Percentiles rank a stretch among this genome's conserved stretches.
Conservation (phyloP, 1,140 invertebrate species). For the Hypsibius dujardini region DNA sequence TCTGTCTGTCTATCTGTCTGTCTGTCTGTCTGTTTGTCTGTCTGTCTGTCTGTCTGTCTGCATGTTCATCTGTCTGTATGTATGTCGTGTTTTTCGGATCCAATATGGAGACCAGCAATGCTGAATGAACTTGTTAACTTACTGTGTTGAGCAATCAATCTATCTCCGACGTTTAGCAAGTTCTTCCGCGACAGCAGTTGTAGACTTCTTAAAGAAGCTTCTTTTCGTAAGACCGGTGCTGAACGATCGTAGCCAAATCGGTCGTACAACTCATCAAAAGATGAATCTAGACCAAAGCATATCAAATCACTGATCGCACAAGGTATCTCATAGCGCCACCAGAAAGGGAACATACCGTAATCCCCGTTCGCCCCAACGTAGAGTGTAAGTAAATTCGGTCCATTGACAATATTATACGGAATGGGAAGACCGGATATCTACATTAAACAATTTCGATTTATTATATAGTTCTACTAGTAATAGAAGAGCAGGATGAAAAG, state of each 20-base stretch:
- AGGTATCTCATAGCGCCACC: background rate
- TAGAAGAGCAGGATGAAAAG: background rate
- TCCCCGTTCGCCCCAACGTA: background rate
- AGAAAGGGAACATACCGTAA: background rate
- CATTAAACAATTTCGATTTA: too few species aligned
- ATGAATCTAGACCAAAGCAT: background rate
- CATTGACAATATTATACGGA: background rate
- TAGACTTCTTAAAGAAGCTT: background rate
- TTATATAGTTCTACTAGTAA: background rate
- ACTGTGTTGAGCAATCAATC: background rate
- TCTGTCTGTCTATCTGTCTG: background rate
- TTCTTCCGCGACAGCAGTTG: background rate
- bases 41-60: background rate
- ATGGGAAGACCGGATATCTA: background rate
- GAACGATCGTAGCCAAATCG: background rate
- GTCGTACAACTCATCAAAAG: background rate
- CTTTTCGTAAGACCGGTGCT: background rate
- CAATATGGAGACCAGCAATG: background rate
- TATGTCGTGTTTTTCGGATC: background rate
- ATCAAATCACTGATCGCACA: background rate
- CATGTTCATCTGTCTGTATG: background rate
- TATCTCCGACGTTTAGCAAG: background rate
- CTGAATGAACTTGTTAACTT: background rate
- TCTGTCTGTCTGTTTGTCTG: background rate
- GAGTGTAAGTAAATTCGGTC: conserved; percentile 11